Evolutionary conservation across 2,797 vertebrate genomes (phyloP).

Genomic region (Anguilla pacifica): DNA sequence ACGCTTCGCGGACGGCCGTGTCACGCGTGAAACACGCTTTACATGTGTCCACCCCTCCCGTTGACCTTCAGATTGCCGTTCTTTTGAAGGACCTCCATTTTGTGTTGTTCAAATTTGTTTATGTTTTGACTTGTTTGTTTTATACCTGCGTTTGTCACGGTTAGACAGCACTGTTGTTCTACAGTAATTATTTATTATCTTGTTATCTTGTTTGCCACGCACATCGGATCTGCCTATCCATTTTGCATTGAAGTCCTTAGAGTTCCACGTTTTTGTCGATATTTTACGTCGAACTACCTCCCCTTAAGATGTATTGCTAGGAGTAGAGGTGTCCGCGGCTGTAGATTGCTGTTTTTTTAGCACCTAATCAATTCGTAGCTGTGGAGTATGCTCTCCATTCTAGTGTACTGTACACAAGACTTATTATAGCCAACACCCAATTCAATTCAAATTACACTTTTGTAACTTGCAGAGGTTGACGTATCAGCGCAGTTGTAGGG

Average conservation of each 20-base stretch:
- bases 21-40: background rate
- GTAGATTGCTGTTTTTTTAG: background rate
- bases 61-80: background rate
- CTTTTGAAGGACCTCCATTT: background rate
- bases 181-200: background rate
- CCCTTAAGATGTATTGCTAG: background rate
- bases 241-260: background rate
- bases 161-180: slow-evolving; percentile 30
- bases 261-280: background rate
- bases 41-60: background rate
- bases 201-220: background rate
- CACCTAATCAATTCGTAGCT: background rate
- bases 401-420: background rate
- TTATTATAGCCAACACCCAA: background rate
- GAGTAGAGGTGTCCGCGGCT: background rate
- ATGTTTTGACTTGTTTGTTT: background rate
- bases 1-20: background rate
- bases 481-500: background rate
- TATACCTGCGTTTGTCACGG: slow-evolving; percentile 12
- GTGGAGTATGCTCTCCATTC: background rate
- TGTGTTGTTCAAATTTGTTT: background rate
- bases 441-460: background rate
- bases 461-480: background rate
- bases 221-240: background rate
- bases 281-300: background rate